Conservation (phyloP, 1,140 invertebrate species). For the Diprion similis region DNA sequence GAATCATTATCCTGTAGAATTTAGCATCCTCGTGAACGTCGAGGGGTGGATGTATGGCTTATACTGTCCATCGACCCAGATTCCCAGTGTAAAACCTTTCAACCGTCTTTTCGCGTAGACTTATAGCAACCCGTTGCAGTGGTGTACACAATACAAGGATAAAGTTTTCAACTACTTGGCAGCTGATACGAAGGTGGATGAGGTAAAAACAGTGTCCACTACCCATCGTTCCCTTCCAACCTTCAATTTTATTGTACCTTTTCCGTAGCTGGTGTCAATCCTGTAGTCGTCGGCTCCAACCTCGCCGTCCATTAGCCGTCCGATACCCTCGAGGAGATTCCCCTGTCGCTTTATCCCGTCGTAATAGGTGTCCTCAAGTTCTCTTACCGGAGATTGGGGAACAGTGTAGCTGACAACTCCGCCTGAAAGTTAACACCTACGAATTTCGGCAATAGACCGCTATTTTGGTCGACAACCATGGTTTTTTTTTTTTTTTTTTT, state of each 20-base stretch:
- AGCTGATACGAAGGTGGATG: slow-evolving; percentile 4
- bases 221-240: too few species aligned
- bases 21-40: background rate
- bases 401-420: slow-evolving; percentile 74
- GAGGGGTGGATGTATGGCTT: too few species aligned
- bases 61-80: too few species aligned
- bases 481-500: too few species aligned
- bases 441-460: slow-evolving; percentile 10
- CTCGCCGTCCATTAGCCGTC: slow-evolving; percentile 75
- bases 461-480: background rate
- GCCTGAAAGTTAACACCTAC: slow-evolving; percentile 60
- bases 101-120: too few species aligned
- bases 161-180: slow-evolving; percentile 1
- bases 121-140: too few species aligned
- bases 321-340: slow-evolving; percentile 67
- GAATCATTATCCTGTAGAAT: background rate
- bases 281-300: slow-evolving; percentile 75
- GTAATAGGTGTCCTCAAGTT: slow-evolving; percentile 75
- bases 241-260: slow-evolving; percentile 55
- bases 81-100: too few species aligned
- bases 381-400: slow-evolving; percentile 66
- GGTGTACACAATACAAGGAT: slow-evolving; percentile 12
- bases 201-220: background rate
- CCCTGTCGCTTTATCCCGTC: slow-evolving; percentile 68
- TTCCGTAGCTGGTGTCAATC: slow-evolving; percentile 66